Conservation (phyloP, 2,797 vertebrate species). For the Spinibarbus caldwelli region DNA sequence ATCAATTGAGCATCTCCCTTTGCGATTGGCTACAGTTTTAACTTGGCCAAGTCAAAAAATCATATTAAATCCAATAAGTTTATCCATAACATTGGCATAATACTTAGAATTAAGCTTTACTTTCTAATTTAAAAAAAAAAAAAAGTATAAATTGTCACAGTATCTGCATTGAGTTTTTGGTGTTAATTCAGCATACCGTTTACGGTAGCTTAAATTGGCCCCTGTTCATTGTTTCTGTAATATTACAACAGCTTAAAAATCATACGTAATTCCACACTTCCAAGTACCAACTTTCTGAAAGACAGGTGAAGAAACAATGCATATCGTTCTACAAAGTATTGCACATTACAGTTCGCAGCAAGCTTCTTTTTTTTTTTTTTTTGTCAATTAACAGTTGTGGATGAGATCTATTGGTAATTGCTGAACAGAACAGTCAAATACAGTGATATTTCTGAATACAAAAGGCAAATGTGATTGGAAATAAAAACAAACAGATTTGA, state of each 20-base stretch:
- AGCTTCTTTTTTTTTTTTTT: constrained; percentile 51
- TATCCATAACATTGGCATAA: constrained; percentile 39
- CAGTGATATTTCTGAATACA: constrained; percentile 75
- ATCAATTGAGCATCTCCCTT: constrained; percentile 28
- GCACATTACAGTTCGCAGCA: constrained; percentile 75
- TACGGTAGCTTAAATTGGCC: constrained; percentile 62
- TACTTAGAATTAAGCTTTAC: background rate
- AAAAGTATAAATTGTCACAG: constrained; percentile 53
- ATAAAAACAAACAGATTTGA: constrained; percentile 64
- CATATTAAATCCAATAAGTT: constrained; percentile 21
- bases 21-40: constrained; percentile 43
- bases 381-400: constrained; percentile 72
- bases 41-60: constrained; percentile 33
- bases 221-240: constrained; percentile 57
- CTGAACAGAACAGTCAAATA: constrained; percentile 70
- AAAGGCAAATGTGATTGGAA: constrained; percentile 78
- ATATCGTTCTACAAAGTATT: constrained; percentile 76
- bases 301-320: constrained; percentile 70
- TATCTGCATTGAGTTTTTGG: constrained; percentile 49
- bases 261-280: constrained; percentile 31
- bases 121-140: constrained; percentile 20
- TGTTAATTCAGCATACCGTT: constrained; percentile 46
- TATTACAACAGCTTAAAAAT: constrained; percentile 35
- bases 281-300: constrained; percentile 66
- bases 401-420: constrained; percentile 62